Percentiles rank a stretch among this genome's conserved stretches.
Conservation (phyloP, 2,797 vertebrate genomes). For the Urophycis tenuis region DNA sequence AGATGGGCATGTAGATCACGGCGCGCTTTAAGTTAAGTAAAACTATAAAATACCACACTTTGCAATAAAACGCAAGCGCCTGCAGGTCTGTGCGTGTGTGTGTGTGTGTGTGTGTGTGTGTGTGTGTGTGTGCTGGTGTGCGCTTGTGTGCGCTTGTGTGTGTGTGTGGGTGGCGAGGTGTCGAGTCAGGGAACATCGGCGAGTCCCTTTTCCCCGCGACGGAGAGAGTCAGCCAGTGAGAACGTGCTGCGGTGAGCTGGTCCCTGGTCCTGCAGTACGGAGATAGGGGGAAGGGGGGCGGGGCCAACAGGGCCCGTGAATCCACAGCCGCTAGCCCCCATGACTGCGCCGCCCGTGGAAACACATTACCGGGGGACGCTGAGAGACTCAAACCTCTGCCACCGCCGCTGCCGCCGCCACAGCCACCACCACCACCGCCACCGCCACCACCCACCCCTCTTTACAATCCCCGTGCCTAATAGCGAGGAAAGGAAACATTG, state of each 20-base stretch:
- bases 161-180: not conserved
- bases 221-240: not conserved
- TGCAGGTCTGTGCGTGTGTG: not conserved
- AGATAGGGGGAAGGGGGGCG: not conserved
- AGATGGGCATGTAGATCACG: slow-evolving; percentile 47
- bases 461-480: not conserved
- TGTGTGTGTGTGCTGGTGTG: no score
- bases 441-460: not conserved
- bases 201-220: not conserved
- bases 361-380: not conserved
- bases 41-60: slow-evolving; percentile 43
- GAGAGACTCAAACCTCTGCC: no score
- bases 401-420: not conserved
- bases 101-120: not conserved
- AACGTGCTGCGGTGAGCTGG: not conserved
- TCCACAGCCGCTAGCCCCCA: not conserved
- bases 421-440: not conserved
- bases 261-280: not conserved
- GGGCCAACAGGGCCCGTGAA: no score
- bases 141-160: no score
- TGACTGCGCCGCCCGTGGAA: not conserved
- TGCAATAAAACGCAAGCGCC: not conserved
- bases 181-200: no score
- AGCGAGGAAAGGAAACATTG: not conserved
- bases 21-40: slow-evolving; percentile 47